These are phyloP conservation scores for Teleopsis dalmanni DNA, from an alignment of 1,140 invertebrate genomes.

Conservation along the genomic window DNA sequence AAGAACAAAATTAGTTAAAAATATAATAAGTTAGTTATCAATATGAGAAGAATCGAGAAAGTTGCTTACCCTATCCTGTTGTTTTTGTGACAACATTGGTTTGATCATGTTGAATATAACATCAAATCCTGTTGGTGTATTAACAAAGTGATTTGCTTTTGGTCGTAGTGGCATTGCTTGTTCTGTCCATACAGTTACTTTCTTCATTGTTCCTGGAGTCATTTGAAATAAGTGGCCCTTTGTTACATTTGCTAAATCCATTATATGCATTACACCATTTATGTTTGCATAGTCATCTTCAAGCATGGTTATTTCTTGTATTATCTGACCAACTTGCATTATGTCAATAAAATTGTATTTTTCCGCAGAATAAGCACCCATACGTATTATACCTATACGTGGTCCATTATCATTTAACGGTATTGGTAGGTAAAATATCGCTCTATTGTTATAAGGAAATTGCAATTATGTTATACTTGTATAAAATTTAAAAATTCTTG, in stretches of 20 bases:
- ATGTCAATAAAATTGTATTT: constrained; percentile 26
- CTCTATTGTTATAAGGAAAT: neutral
- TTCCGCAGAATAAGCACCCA: constrained; percentile 19
- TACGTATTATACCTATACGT: constrained; percentile 23
- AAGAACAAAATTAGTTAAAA: constrained; percentile 1
- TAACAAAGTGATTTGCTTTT: constrained; percentile 48
- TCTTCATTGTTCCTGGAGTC: constrained; percentile 46
- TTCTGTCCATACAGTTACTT: constrained; percentile 45
- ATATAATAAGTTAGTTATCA: no score
- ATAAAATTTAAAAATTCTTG: neutral
- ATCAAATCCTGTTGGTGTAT: constrained; percentile 48
- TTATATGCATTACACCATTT: constrained; percentile 44
- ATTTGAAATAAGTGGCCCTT: constrained; percentile 47
- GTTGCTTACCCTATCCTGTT: constrained; percentile 39
- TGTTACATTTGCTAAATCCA: constrained; percentile 44
- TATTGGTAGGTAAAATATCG: constrained; percentile 27
- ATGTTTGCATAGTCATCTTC: constrained; percentile 47
- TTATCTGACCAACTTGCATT: constrained; percentile 20
- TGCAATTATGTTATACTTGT: neutral
- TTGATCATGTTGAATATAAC: constrained; percentile 47
- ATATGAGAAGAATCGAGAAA: no score
- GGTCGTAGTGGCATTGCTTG: constrained; percentile 49
- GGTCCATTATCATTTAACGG: constrained; percentile 26
- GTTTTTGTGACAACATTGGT: constrained; percentile 48
- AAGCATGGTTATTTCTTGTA: constrained; percentile 33